A percentile compares a stretch with the other conserved stretches of the same genome.
Evolutionary conservation across 2,113 vertebrate genomes (phyloP).

Genomic region (Acrocephalus arundinaceus): DNA sequence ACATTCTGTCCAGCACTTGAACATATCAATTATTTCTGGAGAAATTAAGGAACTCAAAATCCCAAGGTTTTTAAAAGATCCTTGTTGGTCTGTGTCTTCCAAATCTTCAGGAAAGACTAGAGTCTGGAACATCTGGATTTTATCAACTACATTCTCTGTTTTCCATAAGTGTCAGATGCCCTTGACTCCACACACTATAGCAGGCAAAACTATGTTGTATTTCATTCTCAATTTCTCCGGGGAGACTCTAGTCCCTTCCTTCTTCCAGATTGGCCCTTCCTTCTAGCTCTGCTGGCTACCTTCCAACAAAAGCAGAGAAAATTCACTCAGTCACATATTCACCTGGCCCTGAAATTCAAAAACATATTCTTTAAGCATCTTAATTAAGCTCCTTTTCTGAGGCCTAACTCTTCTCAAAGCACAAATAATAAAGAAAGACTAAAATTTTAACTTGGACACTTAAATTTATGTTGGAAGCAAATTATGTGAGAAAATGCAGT

Average conservation of each 20-base stretch:
- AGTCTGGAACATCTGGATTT: neutral
- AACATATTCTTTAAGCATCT: neutral
- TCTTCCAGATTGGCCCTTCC: neutral
- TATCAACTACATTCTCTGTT: neutral
- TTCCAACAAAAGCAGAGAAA: constrained; percentile 9
- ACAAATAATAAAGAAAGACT: neutral
- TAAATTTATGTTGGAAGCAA: neutral
- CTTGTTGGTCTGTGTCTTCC: neutral
- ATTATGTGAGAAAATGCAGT: neutral
- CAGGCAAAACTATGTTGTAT: neutral
- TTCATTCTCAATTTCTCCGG: neutral
- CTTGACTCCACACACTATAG: neutral
- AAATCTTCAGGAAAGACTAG: neutral
- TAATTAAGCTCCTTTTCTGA: neutral
- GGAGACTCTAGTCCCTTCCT: neutral
- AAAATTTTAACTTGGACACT: neutral
- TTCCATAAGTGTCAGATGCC: neutral
- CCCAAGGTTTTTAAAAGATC: neutral
- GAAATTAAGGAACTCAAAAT: neutral
- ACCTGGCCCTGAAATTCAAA: neutral
- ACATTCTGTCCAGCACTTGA: neutral
- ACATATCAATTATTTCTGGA: neutral
- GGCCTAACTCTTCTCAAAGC: neutral
- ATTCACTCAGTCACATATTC: neutral
- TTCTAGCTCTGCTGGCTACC: neutral